Evolutionary conservation across 1,140 invertebrate species (phyloP).

Genomic region (Chymomyza costata): DNA sequence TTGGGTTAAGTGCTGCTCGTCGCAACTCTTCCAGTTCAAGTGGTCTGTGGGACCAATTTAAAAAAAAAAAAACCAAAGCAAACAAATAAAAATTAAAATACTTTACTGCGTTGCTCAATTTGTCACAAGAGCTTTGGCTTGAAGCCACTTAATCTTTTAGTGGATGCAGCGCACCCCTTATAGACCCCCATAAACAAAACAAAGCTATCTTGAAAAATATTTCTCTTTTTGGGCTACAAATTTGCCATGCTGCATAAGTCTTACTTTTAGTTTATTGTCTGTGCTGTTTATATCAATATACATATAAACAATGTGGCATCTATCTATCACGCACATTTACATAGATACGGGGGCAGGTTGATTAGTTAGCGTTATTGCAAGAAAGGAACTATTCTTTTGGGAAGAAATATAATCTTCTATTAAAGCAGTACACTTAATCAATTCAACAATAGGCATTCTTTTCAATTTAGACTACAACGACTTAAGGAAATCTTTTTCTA

Average conservation of each 20-base stretch:
- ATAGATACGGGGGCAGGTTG: conserved; percentile 34
- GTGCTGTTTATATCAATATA: conserved; percentile 1
- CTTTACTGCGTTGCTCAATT: conserved; percentile 34
- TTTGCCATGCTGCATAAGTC: conserved; percentile 60
- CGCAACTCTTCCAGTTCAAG: conserved; percentile 42
- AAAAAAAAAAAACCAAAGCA: conserved; percentile 12
- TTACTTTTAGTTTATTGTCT: conserved; percentile 31
- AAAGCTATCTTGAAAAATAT: too few relatives aligned
- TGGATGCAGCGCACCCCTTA: conserved; percentile 8
- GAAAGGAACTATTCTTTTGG: too few relatives aligned
- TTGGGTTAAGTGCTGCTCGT: conserved; percentile 37
- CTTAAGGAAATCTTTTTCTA: too few relatives aligned
- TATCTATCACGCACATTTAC: conserved; percentile 28
- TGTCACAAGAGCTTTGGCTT: conserved; percentile 60
- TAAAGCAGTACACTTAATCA: too few relatives aligned
- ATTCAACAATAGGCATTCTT: too few relatives aligned
- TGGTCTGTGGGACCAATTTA: conserved; percentile 62
- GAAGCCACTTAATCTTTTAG: conserved; percentile 39
- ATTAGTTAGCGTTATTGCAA: conserved; percentile 41
- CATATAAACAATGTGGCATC: conserved; percentile 4
- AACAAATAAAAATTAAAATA: conserved; percentile 14
- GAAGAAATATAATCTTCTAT: too few relatives aligned
- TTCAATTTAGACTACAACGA: too few relatives aligned
- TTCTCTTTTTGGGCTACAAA: too few relatives aligned
- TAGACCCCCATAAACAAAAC: conserved; percentile 12